Conservation (phyloP, 2,113 vertebrate genomes). For the Catharus fuscescens region DNA sequence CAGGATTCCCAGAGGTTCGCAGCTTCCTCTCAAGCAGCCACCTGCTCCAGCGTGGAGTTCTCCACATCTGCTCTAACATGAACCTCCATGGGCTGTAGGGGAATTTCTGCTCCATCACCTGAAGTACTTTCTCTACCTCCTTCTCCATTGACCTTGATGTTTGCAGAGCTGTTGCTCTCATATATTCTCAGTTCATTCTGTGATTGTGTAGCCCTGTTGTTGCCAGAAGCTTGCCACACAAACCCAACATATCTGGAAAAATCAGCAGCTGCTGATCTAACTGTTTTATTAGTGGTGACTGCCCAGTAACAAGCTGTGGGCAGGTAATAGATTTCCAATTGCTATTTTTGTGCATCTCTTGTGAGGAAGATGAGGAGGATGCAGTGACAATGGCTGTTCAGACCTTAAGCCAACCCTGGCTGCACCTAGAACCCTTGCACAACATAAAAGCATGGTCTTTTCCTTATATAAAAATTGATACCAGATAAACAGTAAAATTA, state of each 20-base stretch:
- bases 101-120: not conserved
- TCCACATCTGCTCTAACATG: not conserved
- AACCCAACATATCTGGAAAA: not conserved
- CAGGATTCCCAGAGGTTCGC: not conserved
- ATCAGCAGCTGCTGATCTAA: not conserved
- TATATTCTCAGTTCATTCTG: no score
- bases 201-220: not conserved
- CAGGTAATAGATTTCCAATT: not conserved
- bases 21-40: no score
- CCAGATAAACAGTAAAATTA: not conserved
- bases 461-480: not conserved
- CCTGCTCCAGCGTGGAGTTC: fast-evolving
- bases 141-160: not conserved
- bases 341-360: not conserved
- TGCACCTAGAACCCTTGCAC: not conserved
- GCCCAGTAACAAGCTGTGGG: not conserved
- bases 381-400: not conserved
- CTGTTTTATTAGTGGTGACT: not conserved
- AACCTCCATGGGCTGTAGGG: not conserved
- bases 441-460: not conserved
- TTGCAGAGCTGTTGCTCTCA: not conserved
- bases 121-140: not conserved
- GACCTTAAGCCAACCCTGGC: not conserved
- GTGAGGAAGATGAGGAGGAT: not conserved
- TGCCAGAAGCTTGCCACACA: not conserved